Base-by-base conservation (phyloP, 2,113 vertebrate species). In the Aegypius monachus region DNA sequence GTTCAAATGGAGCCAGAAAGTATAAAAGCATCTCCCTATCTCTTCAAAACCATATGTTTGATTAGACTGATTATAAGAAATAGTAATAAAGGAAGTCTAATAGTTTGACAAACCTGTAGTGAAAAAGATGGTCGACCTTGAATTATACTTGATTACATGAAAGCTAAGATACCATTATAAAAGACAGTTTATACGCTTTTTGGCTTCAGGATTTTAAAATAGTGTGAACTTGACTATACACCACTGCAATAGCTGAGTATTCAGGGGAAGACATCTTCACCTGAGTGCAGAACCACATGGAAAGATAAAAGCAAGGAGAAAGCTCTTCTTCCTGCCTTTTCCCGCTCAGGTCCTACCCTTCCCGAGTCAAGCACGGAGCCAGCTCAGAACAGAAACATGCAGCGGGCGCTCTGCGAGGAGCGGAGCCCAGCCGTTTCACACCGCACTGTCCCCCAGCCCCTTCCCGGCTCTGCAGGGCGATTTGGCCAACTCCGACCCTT, bases 341-440 rank as follows among this genome's bases (percentile, higher is more conserved):
- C 15, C 9, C 20, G 9, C 65, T 13, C 42, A 58, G 27, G 11
- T 72, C 25, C 43, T 53, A 42, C 13, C 17, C 29, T 8, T 79
- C 36, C 58, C 2, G 3, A 42, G 9, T 4, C 17, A 42, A 45
- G 42, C 5, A 22, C 15, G 0, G 1, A 87, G 78, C 16, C 29
- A n/a, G 29, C 23, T 82, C 58, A 61, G 62, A 68, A 45, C 11
- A 73, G 58, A 52, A 75, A 23, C 36, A 14, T 6, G 20, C 25
- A 5, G 27, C 2, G 3, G 42, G 55, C 40, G 53, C 4, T 3
- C 61, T 36, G 31, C 0, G 1, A 14, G 43, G 36, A 25, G 19
- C 0, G 0, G 43, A 45, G 17, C 65, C 36, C 36, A n/a, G 26
- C 4, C 1, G 0, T 14, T 45, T 26, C 52, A 16, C 36, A 56